phyloP scores from a whole-genome alignment of 64 coral and sea anemone species.

The Actinia equina region DNA sequence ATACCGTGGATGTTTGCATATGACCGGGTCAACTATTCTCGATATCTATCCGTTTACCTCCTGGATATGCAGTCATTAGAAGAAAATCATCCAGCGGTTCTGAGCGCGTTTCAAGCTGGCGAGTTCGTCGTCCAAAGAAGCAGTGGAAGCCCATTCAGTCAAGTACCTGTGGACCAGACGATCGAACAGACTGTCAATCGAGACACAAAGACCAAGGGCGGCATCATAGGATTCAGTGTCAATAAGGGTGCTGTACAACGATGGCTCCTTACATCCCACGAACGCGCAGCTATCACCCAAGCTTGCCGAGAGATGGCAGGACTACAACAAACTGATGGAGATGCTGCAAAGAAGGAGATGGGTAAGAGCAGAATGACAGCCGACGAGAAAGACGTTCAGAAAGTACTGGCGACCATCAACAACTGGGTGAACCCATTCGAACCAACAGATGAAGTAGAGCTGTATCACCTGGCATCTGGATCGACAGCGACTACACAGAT shows the following conservation, averaged over 20 bases:
- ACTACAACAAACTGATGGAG: constrained; percentile 11
- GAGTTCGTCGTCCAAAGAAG: constrained; percentile 66
- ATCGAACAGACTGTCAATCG: constrained; percentile 72
- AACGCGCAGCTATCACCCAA: constrained; percentile 51
- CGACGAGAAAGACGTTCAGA: constrained; percentile 31
- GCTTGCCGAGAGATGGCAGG: constrained; percentile 32
- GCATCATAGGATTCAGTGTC: constrained; percentile 37
- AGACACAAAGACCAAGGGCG: constrained; percentile 64
- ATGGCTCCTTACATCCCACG: constrained; percentile 49
- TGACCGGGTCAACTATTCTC: constrained; percentile 48
- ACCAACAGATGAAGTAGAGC: neutral
- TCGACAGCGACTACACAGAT: neutral
- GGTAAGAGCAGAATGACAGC: constrained; percentile 30
- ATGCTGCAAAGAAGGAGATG: constrained; percentile 25
- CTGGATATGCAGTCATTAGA: constrained; percentile 41
- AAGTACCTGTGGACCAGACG: constrained; percentile 70
- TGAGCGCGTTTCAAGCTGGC: constrained; percentile 25
- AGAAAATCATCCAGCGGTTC: constrained; percentile 49
- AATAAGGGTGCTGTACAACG: constrained; percentile 49
- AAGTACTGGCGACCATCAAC: constrained; percentile 23
- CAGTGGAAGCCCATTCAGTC: constrained; percentile 33
- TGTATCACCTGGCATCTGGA: constrained; percentile 4
- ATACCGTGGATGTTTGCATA: constrained; percentile 44
- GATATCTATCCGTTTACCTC: constrained; percentile 48
- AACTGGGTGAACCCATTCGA: constrained; percentile 35